Evolutionary conservation across 2,797 vertebrate genomes (phyloP).

Genomic region (Paedocypris micromegethes): DNA sequence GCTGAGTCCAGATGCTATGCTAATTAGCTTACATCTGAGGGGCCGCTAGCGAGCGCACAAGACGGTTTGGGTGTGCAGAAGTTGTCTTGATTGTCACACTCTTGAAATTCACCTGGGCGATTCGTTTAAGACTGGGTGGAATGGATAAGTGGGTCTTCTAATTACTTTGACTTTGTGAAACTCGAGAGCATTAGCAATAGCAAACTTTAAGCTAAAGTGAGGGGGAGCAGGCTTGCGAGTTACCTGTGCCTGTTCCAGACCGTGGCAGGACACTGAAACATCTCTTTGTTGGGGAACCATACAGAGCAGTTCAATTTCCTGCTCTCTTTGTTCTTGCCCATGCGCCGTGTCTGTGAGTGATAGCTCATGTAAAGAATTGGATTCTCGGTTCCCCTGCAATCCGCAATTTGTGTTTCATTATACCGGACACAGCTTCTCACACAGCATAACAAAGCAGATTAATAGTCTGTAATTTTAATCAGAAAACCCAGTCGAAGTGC

Average conservation of each 20-base stretch:
- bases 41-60: slow-evolving; percentile 58
- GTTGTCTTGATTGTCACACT: slow-evolving; percentile 55
- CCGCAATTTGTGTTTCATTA: slow-evolving; percentile 39
- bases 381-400: slow-evolving; percentile 20
- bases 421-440: slow-evolving; percentile 36
- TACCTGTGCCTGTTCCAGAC: slow-evolving; percentile 2
- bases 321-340: slow-evolving; percentile 35
- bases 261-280: not conserved
- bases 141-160: slow-evolving; percentile 28
- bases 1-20: slow-evolving; percentile 51
- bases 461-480: slow-evolving; percentile 54
- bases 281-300: not conserved
- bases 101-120: slow-evolving; percentile 30
- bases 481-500: slow-evolving; percentile 30
- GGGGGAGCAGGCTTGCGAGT: not conserved
- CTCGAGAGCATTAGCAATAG: slow-evolving; percentile 7
- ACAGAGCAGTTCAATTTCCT: slow-evolving; percentile 12
- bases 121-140: slow-evolving; percentile 29
- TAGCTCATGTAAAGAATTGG: slow-evolving; percentile 24
- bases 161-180: slow-evolving; percentile 35
- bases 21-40: slow-evolving; percentile 60
- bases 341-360: slow-evolving; percentile 17
- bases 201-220: slow-evolving; percentile 28
- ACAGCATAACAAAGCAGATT: slow-evolving; percentile 47
- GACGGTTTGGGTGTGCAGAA: slow-evolving; percentile 57